A percentile compares a stretch with the other conserved stretches of the same genome.
These are phyloP conservation scores for Mizuhopecten yessoensis DNA, from an alignment of 1,140 invertebrate species.

Conservation along the genomic window DNA sequence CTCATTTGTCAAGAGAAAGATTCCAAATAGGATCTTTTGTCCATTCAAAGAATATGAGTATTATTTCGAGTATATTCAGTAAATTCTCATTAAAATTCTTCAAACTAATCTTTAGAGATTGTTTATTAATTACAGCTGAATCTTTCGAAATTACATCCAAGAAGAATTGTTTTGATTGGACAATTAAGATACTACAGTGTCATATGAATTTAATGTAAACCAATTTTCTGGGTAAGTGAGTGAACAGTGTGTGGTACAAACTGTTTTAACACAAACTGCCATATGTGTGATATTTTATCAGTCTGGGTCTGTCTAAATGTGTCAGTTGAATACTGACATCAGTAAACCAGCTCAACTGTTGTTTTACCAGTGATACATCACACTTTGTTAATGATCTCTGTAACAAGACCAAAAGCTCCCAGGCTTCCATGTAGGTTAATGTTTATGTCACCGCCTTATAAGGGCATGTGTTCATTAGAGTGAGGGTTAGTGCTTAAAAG, in stretches of 20 bases:
- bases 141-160: background rate
- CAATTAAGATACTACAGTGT: background rate
- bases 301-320: background rate
- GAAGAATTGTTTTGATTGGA: background rate
- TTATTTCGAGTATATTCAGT: background rate
- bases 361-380: background rate
- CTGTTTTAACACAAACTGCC: background rate
- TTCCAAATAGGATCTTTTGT: background rate
- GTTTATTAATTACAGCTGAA: background rate
- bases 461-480: slow-evolving; percentile 32
- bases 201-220: background rate
- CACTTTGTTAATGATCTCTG: slow-evolving; percentile 29
- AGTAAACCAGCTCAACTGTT: background rate
- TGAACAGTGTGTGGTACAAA: background rate
- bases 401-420: slow-evolving; percentile 22
- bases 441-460: slow-evolving; percentile 4
- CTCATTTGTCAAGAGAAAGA: background rate
- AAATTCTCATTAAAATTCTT: background rate
- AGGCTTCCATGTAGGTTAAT: slow-evolving; percentile 1
- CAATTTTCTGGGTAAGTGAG: background rate
- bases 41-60: slow-evolving; percentile 32
- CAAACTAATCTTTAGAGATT: background rate
- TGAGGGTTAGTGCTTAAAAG: background rate
- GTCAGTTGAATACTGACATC: too few relatives aligned
- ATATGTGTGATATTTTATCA: background rate